Conservation (phyloP, 1,140 invertebrate genomes). For the Latrodectus geometricus region DNA sequence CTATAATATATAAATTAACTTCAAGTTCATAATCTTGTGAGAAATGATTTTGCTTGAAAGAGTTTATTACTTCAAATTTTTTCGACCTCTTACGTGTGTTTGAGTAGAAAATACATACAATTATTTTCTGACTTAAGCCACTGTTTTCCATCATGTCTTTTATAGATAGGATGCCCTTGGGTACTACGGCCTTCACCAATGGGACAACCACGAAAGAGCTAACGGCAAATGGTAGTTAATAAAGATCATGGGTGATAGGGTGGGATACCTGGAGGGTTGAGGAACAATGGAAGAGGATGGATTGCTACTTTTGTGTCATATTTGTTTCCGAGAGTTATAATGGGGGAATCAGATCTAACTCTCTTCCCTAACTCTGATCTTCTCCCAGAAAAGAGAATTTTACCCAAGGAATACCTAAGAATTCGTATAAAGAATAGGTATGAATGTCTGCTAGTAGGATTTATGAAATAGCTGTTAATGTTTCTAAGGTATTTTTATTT, state of each 20-base stretch:
- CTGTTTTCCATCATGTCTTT: background rate
- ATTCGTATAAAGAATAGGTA: too few species aligned
- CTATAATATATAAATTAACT: background rate
- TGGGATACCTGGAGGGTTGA: background rate
- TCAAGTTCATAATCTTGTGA: background rate
- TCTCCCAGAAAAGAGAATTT: too few species aligned
- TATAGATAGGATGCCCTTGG: background rate
- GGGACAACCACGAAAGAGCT: conserved; percentile 14
- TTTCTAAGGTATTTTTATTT: too few species aligned
- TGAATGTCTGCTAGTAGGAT: too few species aligned
- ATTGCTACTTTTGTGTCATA: background rate
- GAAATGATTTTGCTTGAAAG: too few species aligned
- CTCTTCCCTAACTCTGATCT: too few species aligned
- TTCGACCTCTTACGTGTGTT: background rate
- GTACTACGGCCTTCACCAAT: conserved; percentile 17
- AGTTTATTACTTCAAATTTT: background rate
- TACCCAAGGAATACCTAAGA: too few species aligned
- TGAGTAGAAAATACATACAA: background rate
- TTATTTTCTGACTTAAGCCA: background rate
- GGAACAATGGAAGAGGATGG: background rate
- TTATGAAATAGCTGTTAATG: too few species aligned
- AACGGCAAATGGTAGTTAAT: conserved; percentile 32
- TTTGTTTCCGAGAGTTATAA: background rate
- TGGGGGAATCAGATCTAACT: too few species aligned
- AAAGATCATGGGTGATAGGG: conserved; percentile 31